phyloP scores from a whole-genome alignment of 2,113 vertebrate species.

The Elaphurus davidianus region DNA sequence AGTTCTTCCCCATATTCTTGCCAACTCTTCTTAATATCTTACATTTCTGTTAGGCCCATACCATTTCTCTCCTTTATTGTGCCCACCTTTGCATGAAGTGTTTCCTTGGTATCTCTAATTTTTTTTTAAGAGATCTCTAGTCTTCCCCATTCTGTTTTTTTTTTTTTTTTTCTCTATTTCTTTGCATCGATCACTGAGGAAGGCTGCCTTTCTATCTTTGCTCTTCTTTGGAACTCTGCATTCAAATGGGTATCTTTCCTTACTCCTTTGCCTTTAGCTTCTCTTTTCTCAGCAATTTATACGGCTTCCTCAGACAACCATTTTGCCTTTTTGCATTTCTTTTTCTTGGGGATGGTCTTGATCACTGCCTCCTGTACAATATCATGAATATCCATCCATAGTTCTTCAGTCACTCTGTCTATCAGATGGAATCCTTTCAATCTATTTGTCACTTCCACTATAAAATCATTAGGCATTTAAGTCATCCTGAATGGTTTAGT shows the following conservation, averaged over 20 bases:
- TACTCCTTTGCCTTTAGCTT: neutral
- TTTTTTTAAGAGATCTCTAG: neutral
- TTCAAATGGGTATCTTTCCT: neutral
- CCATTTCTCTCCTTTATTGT: neutral
- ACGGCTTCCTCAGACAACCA: neutral
- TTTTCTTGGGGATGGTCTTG: neutral
- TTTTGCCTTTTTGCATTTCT: neutral
- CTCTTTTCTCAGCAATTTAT: neutral
- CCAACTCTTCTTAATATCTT: neutral
- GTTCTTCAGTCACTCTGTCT: neutral
- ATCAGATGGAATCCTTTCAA: neutral
- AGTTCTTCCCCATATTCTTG: neutral
- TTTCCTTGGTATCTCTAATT: neutral
- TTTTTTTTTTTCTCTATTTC: neutral
- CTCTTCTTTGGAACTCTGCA: neutral
- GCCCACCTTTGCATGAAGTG: neutral
- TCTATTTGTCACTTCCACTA: neutral
- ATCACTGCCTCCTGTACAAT: neutral
- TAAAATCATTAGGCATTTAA: neutral
- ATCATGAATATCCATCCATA: neutral
- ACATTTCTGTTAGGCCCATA: neutral
- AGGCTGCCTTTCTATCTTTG: neutral
- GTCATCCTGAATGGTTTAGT: neutral
- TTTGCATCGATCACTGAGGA: neutral
- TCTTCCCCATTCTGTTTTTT: neutral